These are phyloP conservation scores for Drosophila macrospina DNA, from an alignment of 2,888 invertebrate species.

Conservation along the genomic window DNA sequence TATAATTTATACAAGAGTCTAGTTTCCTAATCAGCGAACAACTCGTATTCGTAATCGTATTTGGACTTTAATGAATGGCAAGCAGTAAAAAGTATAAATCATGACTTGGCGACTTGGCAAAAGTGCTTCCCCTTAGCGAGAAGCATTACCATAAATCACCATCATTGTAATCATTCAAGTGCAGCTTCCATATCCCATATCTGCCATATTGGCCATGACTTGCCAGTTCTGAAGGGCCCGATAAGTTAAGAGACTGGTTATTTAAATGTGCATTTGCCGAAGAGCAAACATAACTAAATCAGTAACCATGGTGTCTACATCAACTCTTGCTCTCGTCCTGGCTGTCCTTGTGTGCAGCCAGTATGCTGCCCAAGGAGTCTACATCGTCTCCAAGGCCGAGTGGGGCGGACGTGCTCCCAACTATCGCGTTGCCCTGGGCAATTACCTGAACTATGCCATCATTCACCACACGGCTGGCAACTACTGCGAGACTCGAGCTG, in stretches of 20 bases:
- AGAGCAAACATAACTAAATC: not conserved
- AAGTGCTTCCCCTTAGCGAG: constrained; percentile 17
- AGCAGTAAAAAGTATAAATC: constrained; percentile 25
- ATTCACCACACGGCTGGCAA: constrained; percentile 81
- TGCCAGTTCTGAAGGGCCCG: constrained; percentile 20
- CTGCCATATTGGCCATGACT: not conserved
- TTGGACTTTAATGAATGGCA: not conserved
- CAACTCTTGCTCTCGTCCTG: constrained; percentile 19
- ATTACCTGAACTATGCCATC: constrained; percentile 68
- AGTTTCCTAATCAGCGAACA: constrained; percentile 9
- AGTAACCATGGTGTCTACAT: constrained; percentile 21
- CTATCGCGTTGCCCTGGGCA: constrained; percentile 46
- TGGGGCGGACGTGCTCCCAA: constrained; percentile 82
- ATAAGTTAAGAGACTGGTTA: constrained; percentile 5
- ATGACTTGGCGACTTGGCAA: not conserved
- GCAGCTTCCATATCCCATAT: constrained; percentile 7
- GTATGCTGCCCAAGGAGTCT: constrained; percentile 12
- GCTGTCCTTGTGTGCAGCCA: constrained; percentile 7
- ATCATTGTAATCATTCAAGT: constrained; percentile 15
- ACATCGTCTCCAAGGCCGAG: constrained; percentile 70
- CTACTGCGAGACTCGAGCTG: constrained; percentile 70
- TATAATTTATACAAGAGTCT: constrained; percentile 3
- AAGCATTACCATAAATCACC: constrained; percentile 42
- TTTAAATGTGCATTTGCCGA: constrained; percentile 11
- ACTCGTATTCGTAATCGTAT: not conserved